A percentile compares a stretch with the other conserved stretches of the same genome.
These are phyloP conservation scores for Falcaria lacertinaria DNA, from an alignment of 2,888 invertebrate genomes.

Conservation along the genomic window DNA sequence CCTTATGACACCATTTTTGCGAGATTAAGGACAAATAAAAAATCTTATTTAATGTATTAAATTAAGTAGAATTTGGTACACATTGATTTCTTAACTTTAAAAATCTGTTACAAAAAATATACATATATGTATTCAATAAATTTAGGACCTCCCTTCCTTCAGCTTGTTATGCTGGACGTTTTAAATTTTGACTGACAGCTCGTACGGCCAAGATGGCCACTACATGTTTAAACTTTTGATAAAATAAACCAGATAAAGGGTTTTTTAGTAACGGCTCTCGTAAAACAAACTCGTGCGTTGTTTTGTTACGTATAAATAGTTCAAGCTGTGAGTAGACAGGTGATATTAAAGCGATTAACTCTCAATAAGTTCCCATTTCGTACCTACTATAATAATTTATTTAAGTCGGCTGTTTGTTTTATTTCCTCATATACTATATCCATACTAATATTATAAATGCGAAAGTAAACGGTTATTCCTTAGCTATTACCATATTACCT, in stretches of 20 bases:
- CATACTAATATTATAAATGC: too few species aligned
- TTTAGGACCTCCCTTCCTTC: background rate
- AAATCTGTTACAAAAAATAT: background rate
- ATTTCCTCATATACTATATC: background rate
- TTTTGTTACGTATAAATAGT: slow-evolving; percentile 27
- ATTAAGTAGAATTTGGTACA: too few species aligned
- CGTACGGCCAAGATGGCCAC: slow-evolving; percentile 24
- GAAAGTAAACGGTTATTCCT: too few species aligned
- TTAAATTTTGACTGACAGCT: slow-evolving; percentile 31
- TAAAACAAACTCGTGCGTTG: slow-evolving; percentile 45
- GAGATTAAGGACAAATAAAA: too few species aligned
- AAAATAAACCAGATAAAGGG: slow-evolving; percentile 42
- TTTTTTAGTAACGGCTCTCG: slow-evolving; percentile 26
- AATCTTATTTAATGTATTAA: too few species aligned
- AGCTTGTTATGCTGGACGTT: slow-evolving; percentile 18
- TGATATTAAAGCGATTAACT: slow-evolving; percentile 9
- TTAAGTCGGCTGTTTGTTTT: background rate
- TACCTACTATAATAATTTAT: too few species aligned
- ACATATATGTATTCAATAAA: too few species aligned
- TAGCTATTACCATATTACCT: too few species aligned
- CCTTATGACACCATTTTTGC: too few species aligned
- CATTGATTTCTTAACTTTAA: background rate
- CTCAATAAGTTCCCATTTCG: background rate
- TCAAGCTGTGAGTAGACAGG: slow-evolving; percentile 21
- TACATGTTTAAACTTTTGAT: slow-evolving; percentile 22